Conservation (phyloP, 1,140 invertebrate genomes). For the Hermetia illucens region DNA sequence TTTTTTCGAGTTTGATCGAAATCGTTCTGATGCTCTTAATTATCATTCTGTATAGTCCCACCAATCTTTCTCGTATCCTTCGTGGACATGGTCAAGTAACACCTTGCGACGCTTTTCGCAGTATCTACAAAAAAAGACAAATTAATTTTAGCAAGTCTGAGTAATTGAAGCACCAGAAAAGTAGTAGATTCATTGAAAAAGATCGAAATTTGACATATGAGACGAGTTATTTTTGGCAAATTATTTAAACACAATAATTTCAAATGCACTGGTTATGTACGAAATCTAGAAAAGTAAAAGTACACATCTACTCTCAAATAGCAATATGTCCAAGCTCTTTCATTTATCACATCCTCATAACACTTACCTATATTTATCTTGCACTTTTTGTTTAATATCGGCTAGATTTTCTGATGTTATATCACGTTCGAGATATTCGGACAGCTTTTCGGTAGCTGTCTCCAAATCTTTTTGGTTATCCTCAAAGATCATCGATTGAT, state of each 20-base stretch:
- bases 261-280: no score
- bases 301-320: background rate
- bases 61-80: conserved; percentile 97
- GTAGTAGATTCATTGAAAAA: no score
- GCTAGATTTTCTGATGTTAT: conserved; percentile 94
- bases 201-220: no score
- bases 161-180: no score
- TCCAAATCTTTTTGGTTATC: conserved; percentile 98
- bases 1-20: no score
- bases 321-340: conserved; percentile 1
- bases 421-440: conserved; percentile 95
- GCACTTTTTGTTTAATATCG: conserved; percentile 98
- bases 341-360: background rate
- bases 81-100: conserved; percentile 89
- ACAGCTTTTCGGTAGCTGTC: conserved; percentile 89
- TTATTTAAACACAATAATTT: no score
- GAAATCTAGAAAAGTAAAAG: conserved; percentile 13
- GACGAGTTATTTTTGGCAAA: no score
- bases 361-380: conserved; percentile 91
- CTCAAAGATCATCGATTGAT: conserved; percentile 98
- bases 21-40: no score
- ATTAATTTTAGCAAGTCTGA: no score
- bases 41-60: conserved; percentile 86
- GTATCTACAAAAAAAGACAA: conserved; percentile 51
- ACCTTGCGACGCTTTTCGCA: conserved; percentile 92